phyloP scores from a whole-genome alignment of 2,113 vertebrate genomes.

The Probosciger aterrimus region DNA sequence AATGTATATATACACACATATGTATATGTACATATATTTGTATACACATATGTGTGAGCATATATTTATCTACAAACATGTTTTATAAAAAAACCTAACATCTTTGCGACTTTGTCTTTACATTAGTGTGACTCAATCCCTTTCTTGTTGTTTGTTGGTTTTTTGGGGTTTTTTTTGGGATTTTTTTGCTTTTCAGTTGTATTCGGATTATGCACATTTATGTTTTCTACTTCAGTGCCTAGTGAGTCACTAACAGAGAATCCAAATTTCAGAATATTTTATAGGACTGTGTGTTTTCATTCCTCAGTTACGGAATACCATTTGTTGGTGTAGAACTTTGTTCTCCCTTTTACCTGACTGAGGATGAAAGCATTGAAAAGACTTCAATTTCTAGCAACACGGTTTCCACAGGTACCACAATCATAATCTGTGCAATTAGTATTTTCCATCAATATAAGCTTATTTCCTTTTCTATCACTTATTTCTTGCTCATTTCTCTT shows the following conservation, averaged over 20 bases:
- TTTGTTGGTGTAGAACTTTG: not conserved
- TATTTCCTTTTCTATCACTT: not conserved
- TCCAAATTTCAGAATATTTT: not conserved
- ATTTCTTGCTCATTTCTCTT: not conserved
- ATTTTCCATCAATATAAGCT: not conserved
- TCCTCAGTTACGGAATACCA: not conserved
- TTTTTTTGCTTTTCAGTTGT: not conserved
- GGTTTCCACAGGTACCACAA: not conserved
- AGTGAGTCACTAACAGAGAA: not conserved
- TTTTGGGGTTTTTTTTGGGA: not conserved
- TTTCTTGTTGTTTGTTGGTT: fast-evolving
- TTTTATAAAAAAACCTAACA: not conserved
- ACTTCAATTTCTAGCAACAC: not conserved
- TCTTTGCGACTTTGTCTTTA: not conserved
- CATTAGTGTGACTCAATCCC: fast-evolving
- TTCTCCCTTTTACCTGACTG: not conserved
- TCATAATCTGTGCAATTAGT: not conserved
- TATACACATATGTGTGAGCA: fast-evolving
- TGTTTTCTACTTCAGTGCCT: not conserved
- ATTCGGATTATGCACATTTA: not conserved
- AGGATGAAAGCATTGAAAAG: not conserved
- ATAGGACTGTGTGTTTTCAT: not conserved
- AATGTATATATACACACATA: not conserved
- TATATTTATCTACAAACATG: not conserved
- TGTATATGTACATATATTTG: too few species aligned